These are phyloP conservation scores for Lontra canadensis DNA, from an alignment of 2,113 vertebrate genomes.

Conservation along the genomic window DNA sequence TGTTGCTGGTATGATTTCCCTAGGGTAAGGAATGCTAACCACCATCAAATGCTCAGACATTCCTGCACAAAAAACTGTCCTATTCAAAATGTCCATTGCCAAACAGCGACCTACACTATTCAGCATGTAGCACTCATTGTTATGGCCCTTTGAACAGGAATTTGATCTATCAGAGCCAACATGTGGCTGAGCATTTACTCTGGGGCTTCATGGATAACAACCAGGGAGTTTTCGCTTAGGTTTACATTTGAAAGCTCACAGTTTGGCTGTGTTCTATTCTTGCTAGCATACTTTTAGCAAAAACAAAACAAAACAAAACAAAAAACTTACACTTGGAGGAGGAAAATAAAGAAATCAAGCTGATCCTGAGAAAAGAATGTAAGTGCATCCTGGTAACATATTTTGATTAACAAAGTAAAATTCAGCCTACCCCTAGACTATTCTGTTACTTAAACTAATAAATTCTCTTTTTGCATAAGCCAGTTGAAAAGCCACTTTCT, in stretches of 20 bases:
- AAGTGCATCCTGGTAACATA: background rate
- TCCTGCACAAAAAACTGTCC: background rate
- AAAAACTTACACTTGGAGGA: background rate
- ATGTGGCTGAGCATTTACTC: background rate
- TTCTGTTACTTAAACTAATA: background rate
- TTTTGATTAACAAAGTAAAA: background rate
- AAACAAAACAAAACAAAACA: background rate
- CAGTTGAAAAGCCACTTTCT: slow-evolving; percentile 28
- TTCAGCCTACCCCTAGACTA: no score
- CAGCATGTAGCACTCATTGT: accelerated
- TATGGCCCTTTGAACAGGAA: background rate
- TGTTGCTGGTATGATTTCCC: background rate
- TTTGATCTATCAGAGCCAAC: background rate
- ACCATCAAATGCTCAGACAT: background rate
- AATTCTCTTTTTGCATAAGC: background rate
- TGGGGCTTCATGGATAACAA: background rate
- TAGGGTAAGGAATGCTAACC: background rate
- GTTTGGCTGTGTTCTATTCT: background rate
- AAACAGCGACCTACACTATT: no score
- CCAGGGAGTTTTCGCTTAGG: background rate
- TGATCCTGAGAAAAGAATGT: background rate
- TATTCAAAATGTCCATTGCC: background rate
- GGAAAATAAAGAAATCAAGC: background rate
- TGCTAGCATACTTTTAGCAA: background rate
- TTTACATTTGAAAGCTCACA: background rate